Evolutionary conservation across 2,113 vertebrate genomes (phyloP).

Genomic region (Hippocampus comes): DNA sequence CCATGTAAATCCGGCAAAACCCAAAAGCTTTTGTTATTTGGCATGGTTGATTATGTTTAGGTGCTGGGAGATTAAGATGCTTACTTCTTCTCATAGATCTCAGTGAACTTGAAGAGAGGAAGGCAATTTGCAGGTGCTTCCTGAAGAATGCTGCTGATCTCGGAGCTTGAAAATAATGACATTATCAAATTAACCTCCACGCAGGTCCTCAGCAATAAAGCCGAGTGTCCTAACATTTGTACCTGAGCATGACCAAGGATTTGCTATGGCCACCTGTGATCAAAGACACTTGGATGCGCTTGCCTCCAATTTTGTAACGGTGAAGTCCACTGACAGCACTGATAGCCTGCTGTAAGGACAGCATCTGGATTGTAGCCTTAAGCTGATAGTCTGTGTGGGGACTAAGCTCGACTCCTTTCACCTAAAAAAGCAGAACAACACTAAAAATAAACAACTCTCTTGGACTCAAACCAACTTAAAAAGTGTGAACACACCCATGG

Average conservation of each 20-base stretch:
- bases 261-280: conserved; percentile 83
- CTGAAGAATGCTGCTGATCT: conserved; percentile 85
- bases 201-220: background rate
- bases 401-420: conserved; percentile 82
- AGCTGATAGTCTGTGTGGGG: conserved; percentile 96
- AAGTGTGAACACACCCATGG: background rate
- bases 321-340: conserved; percentile 85
- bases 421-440: conserved; percentile 40
- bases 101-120: conserved; percentile 90
- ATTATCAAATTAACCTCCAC: background rate
- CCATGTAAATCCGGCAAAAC: background rate
- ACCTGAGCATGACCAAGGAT: conserved; percentile 86
- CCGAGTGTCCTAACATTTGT: conserved; percentile 22
- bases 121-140: conserved; percentile 93
- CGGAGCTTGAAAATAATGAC: conserved; percentile 72
- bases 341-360: conserved; percentile 89
- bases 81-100: conserved; percentile 97
- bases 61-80: conserved; percentile 23
- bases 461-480: background rate
- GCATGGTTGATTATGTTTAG: background rate
- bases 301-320: conserved; percentile 88
- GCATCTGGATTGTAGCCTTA: conserved; percentile 88
- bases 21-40: too few species aligned
- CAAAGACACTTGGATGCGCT: conserved; percentile 91
- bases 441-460: background rate